Base-by-base conservation (phyloP, 2,797 vertebrate species). In the Cryptoprocta ferox region DNA sequence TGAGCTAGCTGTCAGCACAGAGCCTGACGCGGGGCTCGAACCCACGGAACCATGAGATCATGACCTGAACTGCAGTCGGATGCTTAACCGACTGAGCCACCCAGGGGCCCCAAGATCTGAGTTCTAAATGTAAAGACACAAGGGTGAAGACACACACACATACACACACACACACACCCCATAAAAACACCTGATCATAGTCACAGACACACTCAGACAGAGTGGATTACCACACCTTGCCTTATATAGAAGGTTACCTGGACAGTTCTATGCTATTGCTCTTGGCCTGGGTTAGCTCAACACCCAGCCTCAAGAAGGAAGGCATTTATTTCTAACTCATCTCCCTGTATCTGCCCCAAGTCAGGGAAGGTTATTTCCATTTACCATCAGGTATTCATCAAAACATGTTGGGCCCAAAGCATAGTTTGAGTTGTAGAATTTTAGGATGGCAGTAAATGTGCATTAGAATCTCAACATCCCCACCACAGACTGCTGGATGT, bases 241-340 rank as follows among this genome's bases (percentile, higher is more conserved):
- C 53, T 5, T 26, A 4, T 0, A 1, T 13, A 7, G 65, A 35
- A 48, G 45, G 19, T 19, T 5, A 10, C 8, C 42, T 14, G 16
- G 19, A 32, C 32, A 42, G n/a, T 32, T 28, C 21, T 28, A 28
- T 3, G 18, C 37, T 6, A 2, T 5, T 2, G 6, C 1, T 2
- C 3, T 10, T 16, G 18, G 45, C 11, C 42, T 39, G 18, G 26
- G 39, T 5, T 42, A 10, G 50, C 18, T 71, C 19, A 75, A 9
- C 6, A 73, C 16, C 19, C 9, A 24, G 45, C 12, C 39, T 75
- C 80, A 56, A 5, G 32, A 35, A 86, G 32, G 18, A 68, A 19
- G 39, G 21, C 26, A 80, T 32, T 75, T 68, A 76, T 50, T 82
- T 63, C 45, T 35, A 53, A 66, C 32, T 39, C 4, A 6, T 30